Evolutionary conservation across 1,140 invertebrate genomes (phyloP), one percentile per base, ranked within the genome.

Genomic region (Diuraphis noxia): DNA sequence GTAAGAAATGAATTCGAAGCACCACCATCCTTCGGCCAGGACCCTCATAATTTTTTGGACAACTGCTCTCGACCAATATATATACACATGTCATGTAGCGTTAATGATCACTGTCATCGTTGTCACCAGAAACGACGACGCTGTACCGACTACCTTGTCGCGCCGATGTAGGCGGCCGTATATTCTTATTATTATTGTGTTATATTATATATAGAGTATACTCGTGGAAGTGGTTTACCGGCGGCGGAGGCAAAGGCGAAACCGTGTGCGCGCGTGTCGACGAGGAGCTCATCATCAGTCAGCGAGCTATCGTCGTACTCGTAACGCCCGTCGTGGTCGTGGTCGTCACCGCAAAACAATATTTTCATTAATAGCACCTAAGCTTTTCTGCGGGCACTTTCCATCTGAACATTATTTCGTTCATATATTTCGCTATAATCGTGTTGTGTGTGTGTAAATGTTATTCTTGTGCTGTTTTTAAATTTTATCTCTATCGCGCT

Each of bases 251-350:
- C 36, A 88, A 56, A 88, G 85, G 52, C 86, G 46, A 86, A 52
- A 46, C 34, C 40, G 43, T 86, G 41, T 41, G n/a, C 8, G 82
- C 82, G 82, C 8, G 34, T 13, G 25, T 21, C 43, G 46, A 21
- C 46, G 85, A 46, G 40, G 38, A 84, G 40, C 30, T 43, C 82
- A n/a, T 43, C 84, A 52, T 88, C 86, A 63, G 86, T 63, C 52
- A 63, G 49, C 52, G 86, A 63, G 86, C 56, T 40, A 88, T 88
- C 86, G 86, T 88, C 84, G 36, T 43, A 21, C 30, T 43, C 81
- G 81, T 72, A 85, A 21, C 17, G 84, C 43, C 38, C 23, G 49
- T 21, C 36, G 86, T 52, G 25, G 86, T 40, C 2, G 41, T 13
- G 34, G 21, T 86, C 84, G 36, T 40, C 86, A 34, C 25, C 38